These are phyloP conservation scores for Rhinatrema bivittatum DNA, from an alignment of 2,797 vertebrate species.

Conservation along the genomic window DNA sequence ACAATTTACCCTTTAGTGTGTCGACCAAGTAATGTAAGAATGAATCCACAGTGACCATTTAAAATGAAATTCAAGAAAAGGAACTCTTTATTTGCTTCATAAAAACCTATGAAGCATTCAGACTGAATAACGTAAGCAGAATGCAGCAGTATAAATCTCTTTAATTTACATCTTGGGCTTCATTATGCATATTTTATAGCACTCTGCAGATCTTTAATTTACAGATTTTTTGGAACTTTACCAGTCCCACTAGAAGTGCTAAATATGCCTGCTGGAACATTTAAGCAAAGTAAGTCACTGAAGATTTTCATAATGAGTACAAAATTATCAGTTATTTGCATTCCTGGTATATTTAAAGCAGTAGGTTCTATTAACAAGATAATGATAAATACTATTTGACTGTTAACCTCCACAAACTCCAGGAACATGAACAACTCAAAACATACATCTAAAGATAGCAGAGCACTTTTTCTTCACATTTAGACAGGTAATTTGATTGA, in stretches of 20 bases:
- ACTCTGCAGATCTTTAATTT: constrained; percentile 66
- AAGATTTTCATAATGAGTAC: constrained; percentile 57
- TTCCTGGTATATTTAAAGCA: constrained; percentile 63
- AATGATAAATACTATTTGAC: constrained; percentile 49
- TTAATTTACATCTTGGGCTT: constrained; percentile 64
- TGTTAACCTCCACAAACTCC: constrained; percentile 44
- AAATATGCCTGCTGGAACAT: constrained; percentile 60
- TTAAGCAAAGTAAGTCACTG: constrained; percentile 55
- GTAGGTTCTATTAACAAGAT: constrained; percentile 57
- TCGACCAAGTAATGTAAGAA: constrained; percentile 47
- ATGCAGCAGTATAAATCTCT: constrained; percentile 57
- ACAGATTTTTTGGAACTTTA: constrained; percentile 60
- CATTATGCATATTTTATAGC: constrained; percentile 68
- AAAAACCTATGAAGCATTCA: constrained; percentile 65
- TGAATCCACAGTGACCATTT: constrained; percentile 56
- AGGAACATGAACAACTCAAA: constrained; percentile 35
- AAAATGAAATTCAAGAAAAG: constrained; percentile 54
- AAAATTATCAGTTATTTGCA: constrained; percentile 69
- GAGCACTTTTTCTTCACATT: constrained; percentile 35
- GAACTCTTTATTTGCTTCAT: constrained; percentile 61
- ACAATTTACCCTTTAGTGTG: constrained; percentile 46
- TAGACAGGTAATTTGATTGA: constrained; percentile 25
- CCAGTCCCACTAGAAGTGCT: constrained; percentile 55
- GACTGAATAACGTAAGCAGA: constrained; percentile 63
- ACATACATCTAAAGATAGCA: constrained; percentile 27